Base-by-base conservation (phyloP, 2,888 invertebrate species). In the Galerucella calmariensis region DNA sequence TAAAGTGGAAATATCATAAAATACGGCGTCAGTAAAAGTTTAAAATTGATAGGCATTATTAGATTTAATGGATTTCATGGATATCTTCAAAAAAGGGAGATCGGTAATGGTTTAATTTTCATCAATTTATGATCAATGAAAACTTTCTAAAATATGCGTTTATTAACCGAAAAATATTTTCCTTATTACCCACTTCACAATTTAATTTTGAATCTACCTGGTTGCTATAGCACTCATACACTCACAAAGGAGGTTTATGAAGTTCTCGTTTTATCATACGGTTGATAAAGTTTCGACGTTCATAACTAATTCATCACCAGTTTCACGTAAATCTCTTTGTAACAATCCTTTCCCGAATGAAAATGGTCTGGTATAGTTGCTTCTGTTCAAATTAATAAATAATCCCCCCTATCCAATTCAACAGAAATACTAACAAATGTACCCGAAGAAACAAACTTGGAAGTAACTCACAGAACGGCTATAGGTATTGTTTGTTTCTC, bases 381-480 rank as follows among this genome's bases (percentile, higher is more conserved):
- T 56, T 56, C 56, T 56, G 16, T 56, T 56, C 2, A 56, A 72
- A 72, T 72, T 72, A 72, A 72, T 72, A 72, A 66, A 67, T 66
- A 72, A 72, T 72, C 59, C 58, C 35, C 16, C 44, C 46, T n/a
- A 59, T 58, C 59, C 58, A 59, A 72, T 67, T 46, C 72, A 59
- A 72, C 65, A 48, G 66, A 72, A 72, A 72, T 72, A 72, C 58
- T 71, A 71, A 71, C 72, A 72, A 72, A 66, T 59, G 72, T 72
- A 72, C 59, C 59, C 71, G 44, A 66, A 72, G 71, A 72, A 68
- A 71, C 67, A 67, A 63, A 71, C 46, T 63, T 58, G 12, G 24
- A 71, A 51, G 56, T 65, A 73, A 74, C 66, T 75, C 68, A 46
- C 58, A 12, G 27, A 62, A 67, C 67, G 67, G 67, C 69, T 63